Base-by-base conservation (phyloP, 1,140 invertebrate species). In the Colletes gigas region DNA sequence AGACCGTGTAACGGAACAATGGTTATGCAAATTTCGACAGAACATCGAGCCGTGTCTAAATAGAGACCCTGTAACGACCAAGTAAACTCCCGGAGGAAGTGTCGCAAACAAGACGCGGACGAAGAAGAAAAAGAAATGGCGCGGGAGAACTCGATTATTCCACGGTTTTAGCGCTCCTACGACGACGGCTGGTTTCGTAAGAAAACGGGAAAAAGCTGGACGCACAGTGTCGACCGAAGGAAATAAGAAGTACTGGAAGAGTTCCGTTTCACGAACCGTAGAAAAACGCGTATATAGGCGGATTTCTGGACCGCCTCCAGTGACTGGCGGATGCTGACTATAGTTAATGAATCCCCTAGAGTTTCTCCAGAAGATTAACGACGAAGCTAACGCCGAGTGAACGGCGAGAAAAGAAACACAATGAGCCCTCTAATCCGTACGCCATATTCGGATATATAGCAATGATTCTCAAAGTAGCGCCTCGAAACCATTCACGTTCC, bases 321-420 rank as follows among this genome's bases (percentile, higher is more conserved):
- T 77, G 67, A 83, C 82, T 75, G 83, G 65, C 66, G 79, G 73
- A 82, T 71, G 72, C 67, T 74, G 73, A 50, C 72, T 72, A 74
- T 81, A 62, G 82, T 84, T 87, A 87, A 87, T 87, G 84, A 86
- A 82, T 86, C 75, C 78, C 70, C 82, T 60, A 73, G 77, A 82
- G 71, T 84, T 78, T 59, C 79, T 47, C 47, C 55, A 14, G 86
- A 87, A 87, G 86, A 87, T 87, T 87, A 87, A 87, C 85, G 84
- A 87, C 70, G 70, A 17, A 66, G 65, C 77, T 70, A 82, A 82
- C 73, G 67, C 60, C 57, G 57, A 12, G 57, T 78, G 65, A 69
- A 41, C 47, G 54, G 12, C 30, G 70, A 78, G 59, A 60, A 81
- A 77, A 82, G 47, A 59, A 41, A 4, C 54, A n/a, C 15, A 62